These are phyloP conservation scores for Erithacus rubecula DNA, from an alignment of 2,797 vertebrate species.

Conservation along the genomic window DNA sequence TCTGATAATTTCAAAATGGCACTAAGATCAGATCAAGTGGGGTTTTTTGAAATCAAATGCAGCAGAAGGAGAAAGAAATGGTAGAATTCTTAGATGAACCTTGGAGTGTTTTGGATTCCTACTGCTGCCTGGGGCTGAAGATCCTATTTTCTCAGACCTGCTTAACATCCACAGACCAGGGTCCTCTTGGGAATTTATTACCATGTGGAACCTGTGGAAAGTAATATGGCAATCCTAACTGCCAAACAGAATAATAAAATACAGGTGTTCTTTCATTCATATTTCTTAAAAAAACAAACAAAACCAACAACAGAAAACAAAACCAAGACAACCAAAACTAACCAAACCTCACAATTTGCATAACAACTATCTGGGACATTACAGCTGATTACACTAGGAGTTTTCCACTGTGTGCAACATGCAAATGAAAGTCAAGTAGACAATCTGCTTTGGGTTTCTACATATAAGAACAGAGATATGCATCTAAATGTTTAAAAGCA, in stretches of 20 bases:
- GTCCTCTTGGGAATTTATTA: neutral
- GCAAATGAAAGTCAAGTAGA: neutral
- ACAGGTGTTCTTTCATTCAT: neutral
- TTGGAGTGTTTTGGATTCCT: neutral
- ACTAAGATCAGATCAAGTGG: conserved; percentile 14
- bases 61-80: neutral
- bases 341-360: neutral
- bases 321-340: neutral
- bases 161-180: neutral
- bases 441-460: neutral
- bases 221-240: neutral
- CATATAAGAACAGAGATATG: neutral
- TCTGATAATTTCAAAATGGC: conserved; percentile 62
- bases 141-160: neutral
- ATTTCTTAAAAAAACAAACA: neutral
- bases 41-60: neutral
- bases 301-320: too few species aligned
- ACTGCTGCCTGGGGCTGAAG: neutral
- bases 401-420: neutral
- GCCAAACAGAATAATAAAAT: neutral
- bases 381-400: neutral
- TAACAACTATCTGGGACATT: neutral
- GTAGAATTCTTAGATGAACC: neutral
- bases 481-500: neutral
- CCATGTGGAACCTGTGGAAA: neutral